Evolutionary conservation across 1,140 invertebrate genomes (phyloP).

Genomic region (Elymnias hypermnestra): DNA sequence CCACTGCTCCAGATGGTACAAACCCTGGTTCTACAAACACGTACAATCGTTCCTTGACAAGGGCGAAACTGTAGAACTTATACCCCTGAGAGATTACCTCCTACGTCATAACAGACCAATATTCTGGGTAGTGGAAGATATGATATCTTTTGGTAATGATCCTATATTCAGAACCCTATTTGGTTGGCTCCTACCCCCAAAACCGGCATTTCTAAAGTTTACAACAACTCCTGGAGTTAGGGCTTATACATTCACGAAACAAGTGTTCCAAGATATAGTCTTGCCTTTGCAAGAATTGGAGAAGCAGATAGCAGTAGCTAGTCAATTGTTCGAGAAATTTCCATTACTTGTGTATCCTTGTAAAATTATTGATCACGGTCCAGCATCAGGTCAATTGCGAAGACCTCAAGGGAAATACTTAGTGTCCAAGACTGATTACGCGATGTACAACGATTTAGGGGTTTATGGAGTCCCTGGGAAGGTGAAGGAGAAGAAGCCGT

Average conservation of each 20-base stretch:
- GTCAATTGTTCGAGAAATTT: slow-evolving; percentile 83
- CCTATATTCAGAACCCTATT: slow-evolving; percentile 83
- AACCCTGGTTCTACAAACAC: slow-evolving; percentile 92
- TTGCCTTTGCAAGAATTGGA: slow-evolving; percentile 83
- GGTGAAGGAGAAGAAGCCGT: slow-evolving; percentile 78
- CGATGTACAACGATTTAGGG: slow-evolving; percentile 88
- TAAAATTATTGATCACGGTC: slow-evolving; percentile 81
- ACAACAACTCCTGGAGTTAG: slow-evolving; percentile 87
- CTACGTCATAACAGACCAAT: slow-evolving; percentile 87
- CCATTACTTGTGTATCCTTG: slow-evolving; percentile 91
- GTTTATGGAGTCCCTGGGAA: slow-evolving; percentile 86
- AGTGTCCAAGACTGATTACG: slow-evolving; percentile 71
- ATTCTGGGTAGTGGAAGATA: slow-evolving; percentile 90
- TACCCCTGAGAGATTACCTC: slow-evolving; percentile 88
- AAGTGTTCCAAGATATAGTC: slow-evolving; percentile 91
- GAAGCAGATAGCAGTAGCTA: slow-evolving; percentile 81
- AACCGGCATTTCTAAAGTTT: slow-evolving; percentile 88
- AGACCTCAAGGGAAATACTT: slow-evolving; percentile 78
- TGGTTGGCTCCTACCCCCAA: slow-evolving; percentile 89
- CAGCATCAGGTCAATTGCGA: slow-evolving; percentile 83
- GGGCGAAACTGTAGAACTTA: slow-evolving; percentile 79
- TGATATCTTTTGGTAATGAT: slow-evolving; percentile 92
- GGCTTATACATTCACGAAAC: slow-evolving; percentile 87
- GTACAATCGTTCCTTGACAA: slow-evolving; percentile 77
- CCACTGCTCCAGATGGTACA: slow-evolving; percentile 85